Percentiles rank a stretch among this genome's conserved stretches.
These are phyloP conservation scores for Raja brachyura DNA, from an alignment of 2,113 vertebrate species.

Conservation along the genomic window DNA sequence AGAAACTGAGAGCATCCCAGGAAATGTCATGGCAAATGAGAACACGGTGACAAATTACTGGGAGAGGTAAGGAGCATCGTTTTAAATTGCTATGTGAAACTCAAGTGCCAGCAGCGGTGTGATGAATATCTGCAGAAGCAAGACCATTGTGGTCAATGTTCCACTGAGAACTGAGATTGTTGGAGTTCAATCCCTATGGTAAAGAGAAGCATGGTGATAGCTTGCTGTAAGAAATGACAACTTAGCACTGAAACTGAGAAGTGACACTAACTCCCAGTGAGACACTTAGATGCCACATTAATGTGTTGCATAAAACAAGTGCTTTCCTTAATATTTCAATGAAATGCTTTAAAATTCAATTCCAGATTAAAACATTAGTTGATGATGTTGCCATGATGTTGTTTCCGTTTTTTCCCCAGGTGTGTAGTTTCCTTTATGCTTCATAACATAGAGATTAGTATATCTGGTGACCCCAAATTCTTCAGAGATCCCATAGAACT, in stretches of 20 bases:
- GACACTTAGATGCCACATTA: background rate
- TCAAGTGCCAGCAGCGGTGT: background rate
- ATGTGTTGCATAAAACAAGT: conserved; percentile 19
- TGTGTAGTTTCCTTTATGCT: background rate
- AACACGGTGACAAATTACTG: conserved; percentile 33
- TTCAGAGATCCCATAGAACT: background rate
- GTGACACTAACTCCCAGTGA: conserved; percentile 14
- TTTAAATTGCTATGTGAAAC: conserved; percentile 33
- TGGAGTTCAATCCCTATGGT: conserved; percentile 8
- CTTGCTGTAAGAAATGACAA: conserved; percentile 30
- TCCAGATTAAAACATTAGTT: background rate
- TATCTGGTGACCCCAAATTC: background rate
- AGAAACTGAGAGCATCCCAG: conserved; percentile 19
- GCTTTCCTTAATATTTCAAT: background rate
- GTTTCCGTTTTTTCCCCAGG: background rate
- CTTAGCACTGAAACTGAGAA: background rate
- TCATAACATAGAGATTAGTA: background rate
- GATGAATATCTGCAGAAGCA: conserved; percentile 29
- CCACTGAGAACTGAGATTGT: conserved; percentile 16
- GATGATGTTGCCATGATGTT: background rate
- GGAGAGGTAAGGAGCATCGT: conserved; percentile 14
- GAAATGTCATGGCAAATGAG: conserved; percentile 29
- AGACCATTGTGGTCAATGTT: conserved; percentile 31
- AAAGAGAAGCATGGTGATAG: background rate
- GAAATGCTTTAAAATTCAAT: background rate